A percentile compares a stretch with the other conserved stretches of the same genome.
Conservation (phyloP, 2,888 invertebrate genomes). For the Girardia tigrina region DNA sequence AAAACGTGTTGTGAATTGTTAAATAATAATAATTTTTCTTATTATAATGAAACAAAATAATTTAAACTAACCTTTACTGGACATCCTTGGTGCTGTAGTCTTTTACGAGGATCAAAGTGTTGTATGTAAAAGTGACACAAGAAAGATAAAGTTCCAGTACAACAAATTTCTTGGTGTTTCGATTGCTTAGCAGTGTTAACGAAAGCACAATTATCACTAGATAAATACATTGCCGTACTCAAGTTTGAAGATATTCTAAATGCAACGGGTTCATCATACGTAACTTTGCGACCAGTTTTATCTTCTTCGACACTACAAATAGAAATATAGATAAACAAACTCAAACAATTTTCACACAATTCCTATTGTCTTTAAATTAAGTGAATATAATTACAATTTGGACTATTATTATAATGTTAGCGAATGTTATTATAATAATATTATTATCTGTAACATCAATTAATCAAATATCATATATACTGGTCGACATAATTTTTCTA, state of each 20-base stretch:
- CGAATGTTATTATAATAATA: no score
- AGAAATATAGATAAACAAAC: no score
- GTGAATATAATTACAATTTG: no score
- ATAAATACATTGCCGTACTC: background rate
- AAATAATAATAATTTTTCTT: no score
- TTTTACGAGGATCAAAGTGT: background rate
- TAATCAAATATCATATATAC: no score
- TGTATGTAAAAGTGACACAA: background rate
- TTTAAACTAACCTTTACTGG: background rate
- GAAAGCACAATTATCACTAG: slow-evolving; percentile 12
- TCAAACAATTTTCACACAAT: no score
- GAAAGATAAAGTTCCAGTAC: background rate
- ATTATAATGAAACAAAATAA: no score
- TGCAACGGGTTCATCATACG: background rate
- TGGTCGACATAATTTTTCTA: no score
- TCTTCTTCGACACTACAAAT: background rate
- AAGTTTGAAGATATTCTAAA: background rate
- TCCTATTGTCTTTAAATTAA: no score
- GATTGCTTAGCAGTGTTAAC: background rate
- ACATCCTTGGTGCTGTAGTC: slow-evolving; percentile 1
- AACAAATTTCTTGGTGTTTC: background rate
- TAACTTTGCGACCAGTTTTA: background rate
- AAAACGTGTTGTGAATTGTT: no score
- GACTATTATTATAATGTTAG: no score
- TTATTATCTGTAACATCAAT: no score